A percentile compares a stretch with the other conserved stretches of the same genome.
Conservation (phyloP, 2,797 vertebrate species). For the Lateolabrax maculatus region DNA sequence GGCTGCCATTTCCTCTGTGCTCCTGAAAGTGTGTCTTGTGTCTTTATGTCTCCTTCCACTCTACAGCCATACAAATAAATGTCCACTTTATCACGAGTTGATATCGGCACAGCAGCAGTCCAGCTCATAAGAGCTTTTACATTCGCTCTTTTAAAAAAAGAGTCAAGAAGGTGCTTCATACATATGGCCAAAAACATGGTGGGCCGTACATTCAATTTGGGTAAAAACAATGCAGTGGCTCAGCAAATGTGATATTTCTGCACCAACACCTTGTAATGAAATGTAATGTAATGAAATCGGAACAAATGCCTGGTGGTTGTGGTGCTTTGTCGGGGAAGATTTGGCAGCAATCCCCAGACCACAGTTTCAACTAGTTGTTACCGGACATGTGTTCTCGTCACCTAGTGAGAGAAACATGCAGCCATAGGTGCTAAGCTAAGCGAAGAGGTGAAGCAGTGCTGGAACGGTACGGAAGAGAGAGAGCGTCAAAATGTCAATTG, state of each 20-base stretch:
- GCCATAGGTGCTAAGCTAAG: background rate
- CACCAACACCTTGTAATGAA: background rate
- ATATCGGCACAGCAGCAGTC: background rate
- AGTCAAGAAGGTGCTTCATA: background rate
- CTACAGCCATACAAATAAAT: background rate
- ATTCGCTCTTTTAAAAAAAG: background rate
- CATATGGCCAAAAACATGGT: background rate
- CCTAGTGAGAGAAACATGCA: background rate
- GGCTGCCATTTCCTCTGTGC: constrained; percentile 54
- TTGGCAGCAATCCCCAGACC: background rate
- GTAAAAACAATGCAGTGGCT: background rate
- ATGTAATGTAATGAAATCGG: background rate
- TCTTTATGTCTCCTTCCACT: constrained; percentile 15
- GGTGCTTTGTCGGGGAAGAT: background rate
- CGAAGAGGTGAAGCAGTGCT: background rate
- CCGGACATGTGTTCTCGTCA: background rate
- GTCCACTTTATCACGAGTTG: background rate
- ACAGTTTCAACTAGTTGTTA: background rate
- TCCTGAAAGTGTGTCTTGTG: constrained; percentile 29
- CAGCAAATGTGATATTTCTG: background rate
- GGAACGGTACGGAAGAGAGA: background rate
- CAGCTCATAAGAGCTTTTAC: background rate
- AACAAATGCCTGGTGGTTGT: background rate
- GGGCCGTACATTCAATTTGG: background rate
- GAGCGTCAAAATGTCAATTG: background rate